Base-by-base conservation (phyloP, 92 coral and sea anemone genomes). In the Diadumene lineata region DNA sequence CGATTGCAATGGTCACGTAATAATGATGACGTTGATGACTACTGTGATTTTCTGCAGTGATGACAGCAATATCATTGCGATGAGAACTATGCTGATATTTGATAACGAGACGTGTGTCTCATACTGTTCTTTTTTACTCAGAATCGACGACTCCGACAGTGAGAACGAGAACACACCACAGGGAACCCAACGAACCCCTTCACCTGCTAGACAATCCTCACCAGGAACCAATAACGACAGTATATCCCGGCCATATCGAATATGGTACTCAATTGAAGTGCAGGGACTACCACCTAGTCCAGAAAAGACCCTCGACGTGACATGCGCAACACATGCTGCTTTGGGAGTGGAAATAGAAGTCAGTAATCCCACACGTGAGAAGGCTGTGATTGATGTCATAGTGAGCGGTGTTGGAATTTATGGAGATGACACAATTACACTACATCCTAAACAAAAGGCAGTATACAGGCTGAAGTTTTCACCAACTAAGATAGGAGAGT, bases 251-350 rank as follows among this genome's bases (percentile, higher is more conserved):
- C 93, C 99, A 60, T 89, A 89, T 74, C 85, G 93, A 64, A 44
- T 86, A 24, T 96, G 99, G 99, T 96, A 92, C 85, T 81, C 96
- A 10, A 56, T 96, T 1, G 99, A 96, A 66, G 86, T 96, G 17
- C 94, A 88, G 43, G 91, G 91, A 73, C 84, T 88, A 60, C 82
- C 90, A 8, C 88, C 99, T 27, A 84, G 81, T 15, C 93, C 91
- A 7, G 99, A 89, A 70, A 86, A 78, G 85, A 88, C 90, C 76
- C 83, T 96, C 0, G 97, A 91, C 38, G 97, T 96, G 70, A 79
- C 84, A 33, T 91, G 99, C 78, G 90, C 99, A 2, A 97, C 92
- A 0, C 93, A 88, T 73, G 89, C 97, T 24, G 93, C 96, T 21
- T 92, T 82, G 17, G 76, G 87, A 11, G 93, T 96, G 7, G 99